Conservation (phyloP, 2,113 vertebrate species). For the Platichthys stellatus region DNA sequence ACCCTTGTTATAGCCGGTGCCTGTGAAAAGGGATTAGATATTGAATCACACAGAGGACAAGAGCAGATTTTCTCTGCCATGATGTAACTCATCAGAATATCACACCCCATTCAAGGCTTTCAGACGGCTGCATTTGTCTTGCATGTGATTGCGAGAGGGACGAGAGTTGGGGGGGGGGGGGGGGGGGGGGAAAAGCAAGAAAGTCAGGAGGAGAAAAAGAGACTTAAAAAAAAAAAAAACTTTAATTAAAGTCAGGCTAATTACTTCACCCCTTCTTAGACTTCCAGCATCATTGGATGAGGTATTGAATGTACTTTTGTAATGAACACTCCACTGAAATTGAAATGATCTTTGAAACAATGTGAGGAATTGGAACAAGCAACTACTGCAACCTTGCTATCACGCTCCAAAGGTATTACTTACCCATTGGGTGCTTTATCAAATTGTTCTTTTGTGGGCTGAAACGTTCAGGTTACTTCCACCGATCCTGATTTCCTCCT, state of each 20-base stretch:
- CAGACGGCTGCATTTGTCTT: slow-evolving; percentile 64
- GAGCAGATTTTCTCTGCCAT: slow-evolving; percentile 58
- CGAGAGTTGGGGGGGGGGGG: slow-evolving; percentile 16
- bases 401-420: background rate
- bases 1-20: slow-evolving; percentile 43
- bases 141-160: slow-evolving; percentile 64
- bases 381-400: slow-evolving; percentile 4
- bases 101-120: slow-evolving; percentile 59
- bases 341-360: slow-evolving; percentile 51
- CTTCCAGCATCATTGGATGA: slow-evolving; percentile 53
- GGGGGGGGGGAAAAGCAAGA: slow-evolving; percentile 22
- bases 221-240: slow-evolving; percentile 38
- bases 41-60: slow-evolving; percentile 62
- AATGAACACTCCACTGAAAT: slow-evolving; percentile 51
- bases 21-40: slow-evolving; percentile 68
- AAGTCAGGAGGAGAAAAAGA: slow-evolving; percentile 23
- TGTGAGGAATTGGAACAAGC: slow-evolving; percentile 31
- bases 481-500: background rate
- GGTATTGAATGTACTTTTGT: slow-evolving; percentile 60
- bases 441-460: background rate
- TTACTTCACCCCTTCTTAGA: slow-evolving; percentile 55
- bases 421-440: background rate
- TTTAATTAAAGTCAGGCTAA: slow-evolving; percentile 72
- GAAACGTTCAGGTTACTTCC: background rate
- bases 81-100: slow-evolving; percentile 73